Base-by-base conservation (phyloP, 2,797 vertebrate genomes). In the Melanotaenia trifasciata region DNA sequence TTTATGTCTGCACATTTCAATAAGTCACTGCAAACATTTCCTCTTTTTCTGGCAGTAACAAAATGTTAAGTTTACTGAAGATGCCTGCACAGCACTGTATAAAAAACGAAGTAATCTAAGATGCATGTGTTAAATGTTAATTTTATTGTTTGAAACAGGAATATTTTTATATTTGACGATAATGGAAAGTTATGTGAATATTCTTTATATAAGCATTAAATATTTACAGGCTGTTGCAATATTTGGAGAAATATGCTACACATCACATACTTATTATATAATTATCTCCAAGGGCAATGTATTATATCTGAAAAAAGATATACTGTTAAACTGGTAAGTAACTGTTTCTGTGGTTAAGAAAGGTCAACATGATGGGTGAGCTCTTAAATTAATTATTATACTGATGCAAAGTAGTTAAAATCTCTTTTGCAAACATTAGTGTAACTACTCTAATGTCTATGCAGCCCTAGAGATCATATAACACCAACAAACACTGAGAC, bases 61-160 rank as follows among this genome's bases (percentile, higher is more conserved):
- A 18, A 32, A 16, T 18, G 28, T 28, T 57, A 14, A 20, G 14
- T 2, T 16, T 28, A 20, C 4, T 20, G 4, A 32, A 57, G 54
- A 57, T 16, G 30, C 16, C 30, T 57, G 28, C 7, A 32, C 28
- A 32, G 28, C 30, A 9, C 7, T 9, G 13, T 10, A 26, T 62
- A 20, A 0, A 1, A 32, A 32, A 20, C 20, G 0, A 4, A 70
- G 54, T 12, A 0, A 24, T 63, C 9, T 51, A 22, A 76, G 40
- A 57, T 5, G 13, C 32, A 9, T 62, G 33, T 69, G 51, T 80
- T 82, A 84, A 78, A 80, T 28, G 78, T 74, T 47, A 0, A 24
- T 71, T 86, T 85, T 75, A 85, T 87, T 87, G 6, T 81, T 72
- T 75, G 3, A 68, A 38, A 79, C 38, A 78, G 50, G 3, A 82